Evolutionary conservation across 2,113 vertebrate species (phyloP).

Genomic region (Oncorhynchus kisutch): DNA sequence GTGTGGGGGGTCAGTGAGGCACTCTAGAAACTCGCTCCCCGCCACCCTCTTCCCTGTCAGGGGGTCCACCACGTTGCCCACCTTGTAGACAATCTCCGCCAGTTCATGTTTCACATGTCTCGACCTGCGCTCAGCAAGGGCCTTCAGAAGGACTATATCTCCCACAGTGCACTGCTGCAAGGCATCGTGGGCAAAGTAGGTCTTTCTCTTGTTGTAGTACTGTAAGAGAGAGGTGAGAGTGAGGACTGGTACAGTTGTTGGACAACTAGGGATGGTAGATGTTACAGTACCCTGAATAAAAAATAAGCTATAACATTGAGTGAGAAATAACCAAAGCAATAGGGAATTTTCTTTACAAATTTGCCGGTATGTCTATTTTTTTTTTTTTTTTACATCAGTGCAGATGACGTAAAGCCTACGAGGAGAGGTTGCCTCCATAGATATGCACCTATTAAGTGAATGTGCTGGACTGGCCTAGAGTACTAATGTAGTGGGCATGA

Average conservation of each 20-base stretch:
- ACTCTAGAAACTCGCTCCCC: slow-evolving; percentile 81
- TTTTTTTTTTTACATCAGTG: too few relatives aligned
- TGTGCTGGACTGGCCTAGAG: too few relatives aligned
- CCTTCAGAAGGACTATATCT: slow-evolving; percentile 92
- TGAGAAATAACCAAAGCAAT: too few relatives aligned
- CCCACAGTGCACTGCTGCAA: slow-evolving; percentile 86
- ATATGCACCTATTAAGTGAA: too few relatives aligned
- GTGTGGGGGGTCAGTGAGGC: slow-evolving; percentile 65
- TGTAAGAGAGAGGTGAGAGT: slow-evolving; percentile 49
- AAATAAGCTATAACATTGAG: too few relatives aligned
- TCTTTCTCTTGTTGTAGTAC: slow-evolving; percentile 97
- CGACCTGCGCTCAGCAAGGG: slow-evolving; percentile 80
- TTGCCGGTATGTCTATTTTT: too few relatives aligned
- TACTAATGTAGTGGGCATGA: too few relatives aligned
- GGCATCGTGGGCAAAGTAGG: slow-evolving; percentile 94
- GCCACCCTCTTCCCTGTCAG: slow-evolving; percentile 87
- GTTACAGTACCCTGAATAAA: not conserved
- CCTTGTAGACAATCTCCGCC: slow-evolving; percentile 90
- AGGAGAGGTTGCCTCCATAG: too few relatives aligned
- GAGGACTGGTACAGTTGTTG: too few relatives aligned
- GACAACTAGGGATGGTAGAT: not conserved
- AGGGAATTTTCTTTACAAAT: too few relatives aligned
- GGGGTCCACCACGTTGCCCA: slow-evolving; percentile 90
- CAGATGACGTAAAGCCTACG: too few relatives aligned
- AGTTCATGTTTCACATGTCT: slow-evolving; percentile 96